These are phyloP conservation scores for Lacanobia wlatinum DNA, from an alignment of 2,888 invertebrate genomes.

Conservation along the genomic window DNA sequence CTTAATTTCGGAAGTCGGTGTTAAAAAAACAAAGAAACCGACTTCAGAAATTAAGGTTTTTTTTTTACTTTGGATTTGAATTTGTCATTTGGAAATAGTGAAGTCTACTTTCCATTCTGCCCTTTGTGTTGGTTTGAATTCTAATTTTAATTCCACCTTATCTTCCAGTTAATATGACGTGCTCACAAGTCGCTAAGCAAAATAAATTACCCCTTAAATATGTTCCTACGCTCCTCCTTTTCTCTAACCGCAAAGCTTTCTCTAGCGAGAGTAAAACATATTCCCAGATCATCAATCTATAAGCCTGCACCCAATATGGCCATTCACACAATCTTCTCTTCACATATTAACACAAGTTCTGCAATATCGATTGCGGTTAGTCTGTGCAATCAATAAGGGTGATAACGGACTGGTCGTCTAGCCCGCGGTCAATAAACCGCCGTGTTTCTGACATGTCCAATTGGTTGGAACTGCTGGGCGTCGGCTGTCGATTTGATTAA, in stretches of 20 bases:
- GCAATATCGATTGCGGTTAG: constrained; percentile 62
- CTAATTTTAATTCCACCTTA: constrained; percentile 6
- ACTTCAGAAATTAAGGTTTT: no score
- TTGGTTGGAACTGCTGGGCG: constrained; percentile 30
- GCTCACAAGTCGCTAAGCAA: not conserved
- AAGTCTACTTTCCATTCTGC: no score
- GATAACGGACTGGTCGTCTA: constrained; percentile 26
- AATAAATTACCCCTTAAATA: constrained; percentile 9
- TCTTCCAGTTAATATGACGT: not conserved
- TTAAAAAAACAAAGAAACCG: no score
- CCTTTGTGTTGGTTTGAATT: no score
- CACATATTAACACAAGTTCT: constrained; percentile 55
- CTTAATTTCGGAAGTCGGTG: no score
- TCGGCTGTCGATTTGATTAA: constrained; percentile 40
- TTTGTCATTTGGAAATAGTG: no score
- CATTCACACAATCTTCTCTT: constrained; percentile 43
- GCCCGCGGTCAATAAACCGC: constrained; percentile 40
- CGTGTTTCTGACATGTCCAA: constrained; percentile 37
- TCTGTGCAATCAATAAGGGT: constrained; percentile 57
- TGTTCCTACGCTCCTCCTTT: constrained; percentile 5
- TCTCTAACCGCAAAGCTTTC: constrained; percentile 34
- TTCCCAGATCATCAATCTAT: constrained; percentile 42
- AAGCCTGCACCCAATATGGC: constrained; percentile 42
- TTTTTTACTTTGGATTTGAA: no score
- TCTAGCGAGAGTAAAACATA: constrained; percentile 21